Base-by-base conservation (phyloP, 2,888 invertebrate genomes). In the Anthophora plumipes region DNA sequence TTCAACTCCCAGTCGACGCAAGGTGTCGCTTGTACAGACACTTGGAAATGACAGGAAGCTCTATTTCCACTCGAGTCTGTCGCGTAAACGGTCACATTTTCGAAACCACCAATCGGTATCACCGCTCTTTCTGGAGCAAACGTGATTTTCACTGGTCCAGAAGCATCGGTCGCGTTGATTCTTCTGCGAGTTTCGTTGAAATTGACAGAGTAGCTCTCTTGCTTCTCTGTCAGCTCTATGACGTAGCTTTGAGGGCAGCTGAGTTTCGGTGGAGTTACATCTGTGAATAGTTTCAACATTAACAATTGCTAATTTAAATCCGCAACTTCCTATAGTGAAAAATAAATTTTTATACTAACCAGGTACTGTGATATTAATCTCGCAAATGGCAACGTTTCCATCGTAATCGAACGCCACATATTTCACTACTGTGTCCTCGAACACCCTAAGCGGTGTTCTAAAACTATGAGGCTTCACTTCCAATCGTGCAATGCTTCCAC, bases 331-430 rank as follows among this genome's bases (percentile, higher is more conserved):
- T 8, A 37, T 0, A 57, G 6, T n/a, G 11, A 22, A 14, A 12
- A 12, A 0, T 0, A 39, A 43, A 39, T 60, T 37, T n/a, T 0
- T 22, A 22, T 41, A 88, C 90, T 86, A 90, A 95, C 95, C 95
- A 43, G 98, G 98, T 12, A 98, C 98, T 0, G 98, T 98, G 43
- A 99, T 98, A 90, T 98, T 98, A 43, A 99, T 98, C 94, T 98
- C 97, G 92, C 99, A 99, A 91, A 98, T 98, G 17, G 99, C 99
- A 17, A 98, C 98, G 91, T 99, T 99, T 86, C 99, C 99, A 91
- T 99, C 99, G 90, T 98, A 98, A 94, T 99, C 99, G 90, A 98
- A 99, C 4, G 99, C 99, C 0, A 98, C 97, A 91, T 99, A 99
- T 94, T 98, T 97, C 0, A 99, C 98, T 41, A 98, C 97, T 91